Base-by-base conservation (phyloP, 2,113 vertebrate genomes). In the Chaetura pelagica region DNA sequence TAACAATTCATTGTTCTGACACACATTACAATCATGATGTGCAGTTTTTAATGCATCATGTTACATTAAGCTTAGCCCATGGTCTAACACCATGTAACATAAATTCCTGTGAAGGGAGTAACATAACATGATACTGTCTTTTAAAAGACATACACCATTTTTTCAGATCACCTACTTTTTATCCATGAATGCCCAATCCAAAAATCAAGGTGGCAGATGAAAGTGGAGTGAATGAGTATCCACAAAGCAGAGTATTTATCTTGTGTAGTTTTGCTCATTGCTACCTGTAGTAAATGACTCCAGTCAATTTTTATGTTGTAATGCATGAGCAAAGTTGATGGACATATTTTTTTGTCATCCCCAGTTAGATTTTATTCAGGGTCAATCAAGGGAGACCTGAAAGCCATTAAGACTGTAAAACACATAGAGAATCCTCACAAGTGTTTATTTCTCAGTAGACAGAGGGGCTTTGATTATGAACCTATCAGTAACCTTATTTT, bases 221-320 rank as follows among this genome's bases (percentile, higher is more conserved):
- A 98, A 98, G 97, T 98, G 81, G 64, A 98, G 96, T 97, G 97
- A 97, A 98, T 97, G 96, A 96, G 90, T 84, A 97, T 94, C 90
- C 72, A 96, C 95, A 81, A 97, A 96, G 93, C 86, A 94, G 92
- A 91, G 64, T 97, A 97, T 98, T 97, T 97, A 97, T 98, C 97
- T 98, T 98, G 87, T 92, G 93, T 95, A 93, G 93, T 97, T 98
- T 96, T 97, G 94, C 96, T 96, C 97, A 97, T 97, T 97, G 96
- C 96, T 97, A 97, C 97, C 94, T 97, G 78, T 93, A 98, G 96
- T 98, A 97, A 97, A 97, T 97, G 96, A 97, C 93, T 98, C 96
- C 62, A 92, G 97, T 97, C 97, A 97, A 97, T 98, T 98, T 98
- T 98, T 97, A 98, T 98, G 97, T 96, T 85, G 97, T 87, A 98